Evolutionary conservation across 2,797 vertebrate species (phyloP), one percentile per base, ranked within the genome.

Genomic region (Ibycter americanus): DNA sequence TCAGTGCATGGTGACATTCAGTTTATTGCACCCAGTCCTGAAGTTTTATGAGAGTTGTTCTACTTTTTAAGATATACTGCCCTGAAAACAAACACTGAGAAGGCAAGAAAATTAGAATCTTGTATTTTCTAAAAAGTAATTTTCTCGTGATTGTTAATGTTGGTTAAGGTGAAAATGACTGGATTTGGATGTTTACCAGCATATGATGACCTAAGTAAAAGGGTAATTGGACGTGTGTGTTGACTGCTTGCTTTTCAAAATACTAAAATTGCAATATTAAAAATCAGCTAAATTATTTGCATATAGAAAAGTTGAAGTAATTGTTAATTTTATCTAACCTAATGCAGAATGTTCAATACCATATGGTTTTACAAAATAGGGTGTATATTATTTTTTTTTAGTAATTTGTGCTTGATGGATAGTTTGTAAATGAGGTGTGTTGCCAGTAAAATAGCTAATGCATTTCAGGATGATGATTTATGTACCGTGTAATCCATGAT

Each of bases 391-490:
- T 46, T 56, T 77, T 87, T 85, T 84, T 83, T 67, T 25, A 68
- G 65, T 91, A 89, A 91, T 96, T 87, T 68, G 13, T 80, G 47
- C 72, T 89, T 95, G 82, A 95, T 95, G 62, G 83, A 63, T 96
- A 88, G 52, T 89, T 96, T 89, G 59, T 91, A 97, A 95, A 95
- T 94, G 90, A 95, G 56, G 55, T 94, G 38, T 91, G 49, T 96
- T 95, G 62, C 87, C 56, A 87, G 74, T 92, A 85, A 97, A 97
- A 94, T 90, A 90, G 36, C 83, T 96, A 96, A 96, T 92, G 77
- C 70, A 70, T 97, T 97, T 91, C 88, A 89, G 79, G 49, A 40
- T 82, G 52, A 79, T 96, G 90, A 97, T 97, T 97, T 97, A 96
- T 97, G 76, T 91, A 90, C 70, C 14, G 0, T 89, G 66, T 94